phyloP scores from a whole-genome alignment of 2,797 vertebrate genomes.

The Schizothorax lantsangensis region DNA sequence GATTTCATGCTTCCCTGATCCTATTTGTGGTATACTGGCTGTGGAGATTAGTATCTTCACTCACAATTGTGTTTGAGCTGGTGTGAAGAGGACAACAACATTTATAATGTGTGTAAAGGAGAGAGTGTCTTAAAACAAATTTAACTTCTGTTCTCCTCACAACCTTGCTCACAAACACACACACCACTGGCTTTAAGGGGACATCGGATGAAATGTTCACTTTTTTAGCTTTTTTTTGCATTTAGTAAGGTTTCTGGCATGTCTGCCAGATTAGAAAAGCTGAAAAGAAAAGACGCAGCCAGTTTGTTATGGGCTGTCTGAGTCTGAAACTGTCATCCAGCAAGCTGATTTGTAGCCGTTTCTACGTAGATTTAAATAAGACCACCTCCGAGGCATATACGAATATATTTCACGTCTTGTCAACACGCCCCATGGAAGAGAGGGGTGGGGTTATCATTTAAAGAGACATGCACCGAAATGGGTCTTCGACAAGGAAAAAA shows the following conservation, averaged over 20 bases:
- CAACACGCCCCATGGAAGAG: no score
- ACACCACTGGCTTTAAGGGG: not conserved
- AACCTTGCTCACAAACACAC: not conserved
- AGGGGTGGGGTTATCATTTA: no score
- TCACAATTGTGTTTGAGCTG: conserved; percentile 31
- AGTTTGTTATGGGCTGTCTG: not conserved
- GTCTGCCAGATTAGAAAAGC: not conserved
- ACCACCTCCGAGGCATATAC: no score
- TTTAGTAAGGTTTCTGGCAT: not conserved
- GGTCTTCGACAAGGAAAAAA: no score
- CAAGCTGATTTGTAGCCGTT: no score
- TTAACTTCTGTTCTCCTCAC: conserved; percentile 6
- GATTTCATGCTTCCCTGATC: conserved; percentile 45
- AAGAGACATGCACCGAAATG: no score
- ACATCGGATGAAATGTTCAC: not conserved
- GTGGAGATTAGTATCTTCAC: conserved; percentile 41
- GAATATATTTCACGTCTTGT: no score
- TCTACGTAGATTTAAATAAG: no score
- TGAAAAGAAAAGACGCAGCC: not conserved
- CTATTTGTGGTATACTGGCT: conserved; percentile 33
- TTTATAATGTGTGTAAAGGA: conserved; percentile 34
- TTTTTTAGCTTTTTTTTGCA: no score
- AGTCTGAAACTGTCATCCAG: not conserved
- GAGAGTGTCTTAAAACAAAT: conserved; percentile 37
- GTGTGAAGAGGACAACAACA: conserved; percentile 11